Evolutionary conservation across 2,888 invertebrate species (phyloP), one percentile per base, ranked within the genome.

Genomic region (Chelonus formosanus): DNA sequence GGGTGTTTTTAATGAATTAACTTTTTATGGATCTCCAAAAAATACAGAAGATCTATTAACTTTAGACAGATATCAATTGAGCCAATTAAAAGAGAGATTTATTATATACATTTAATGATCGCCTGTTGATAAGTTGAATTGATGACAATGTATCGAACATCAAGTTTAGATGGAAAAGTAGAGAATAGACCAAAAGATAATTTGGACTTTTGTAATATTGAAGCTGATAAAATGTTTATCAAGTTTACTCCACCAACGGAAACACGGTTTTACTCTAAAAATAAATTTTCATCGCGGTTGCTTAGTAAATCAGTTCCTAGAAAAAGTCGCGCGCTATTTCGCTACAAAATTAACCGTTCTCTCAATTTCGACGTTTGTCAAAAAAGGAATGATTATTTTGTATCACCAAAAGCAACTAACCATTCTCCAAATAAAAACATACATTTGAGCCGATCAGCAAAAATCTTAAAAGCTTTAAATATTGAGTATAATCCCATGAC

Each of bases 391-490:
- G 65, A 67, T 48, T 68, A 66, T 10, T 75, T 73, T 48, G 73
- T 69, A 57, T 76, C 76, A 0, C 74, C 77, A 4, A 76, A 72
- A 61, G 73, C 78, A 3, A 73, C 69, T 58, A 65, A 72, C 0
- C 74, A 76, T 3, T 56, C 70, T n/a, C 60, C 67, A 20, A 73
- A 75, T 5, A 71, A 67, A 31, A 70, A 75, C 3, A 71, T 71
- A 52, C 72, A 74, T 57, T 67, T 78, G 3, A 75, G 79, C 3
- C 76, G 82, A 63, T 80, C 82, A 0, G 78, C 80, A 4, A 82
- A 80, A 67, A 82, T 82, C 55, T 78, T 82, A 73, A 76, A 75
- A 45, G 79, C 80, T 5, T 69, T 82, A 4, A 78, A 77, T 63
- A 75, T 77, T 3, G 75, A 71, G 56, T 73, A 69, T 32, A 77